phyloP scores from a whole-genome alignment of 2,113 vertebrate species.

The Lophotis ruficrista region DNA sequence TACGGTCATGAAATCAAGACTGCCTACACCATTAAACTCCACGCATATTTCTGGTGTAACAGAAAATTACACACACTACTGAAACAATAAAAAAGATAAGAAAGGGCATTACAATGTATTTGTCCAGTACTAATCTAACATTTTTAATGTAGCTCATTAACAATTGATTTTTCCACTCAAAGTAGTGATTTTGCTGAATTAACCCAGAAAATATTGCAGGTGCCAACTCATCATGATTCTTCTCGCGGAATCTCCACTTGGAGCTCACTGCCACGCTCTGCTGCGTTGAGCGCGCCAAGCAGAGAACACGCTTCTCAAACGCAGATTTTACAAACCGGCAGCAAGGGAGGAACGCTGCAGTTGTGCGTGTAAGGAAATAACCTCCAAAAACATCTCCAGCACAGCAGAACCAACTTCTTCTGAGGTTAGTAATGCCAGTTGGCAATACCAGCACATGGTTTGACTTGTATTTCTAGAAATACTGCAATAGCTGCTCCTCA shows the following conservation, averaged over 20 bases:
- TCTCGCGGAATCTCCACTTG: background rate
- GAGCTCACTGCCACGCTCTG: background rate
- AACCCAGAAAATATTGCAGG: background rate
- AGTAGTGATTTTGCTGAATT: background rate
- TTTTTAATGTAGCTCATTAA: background rate
- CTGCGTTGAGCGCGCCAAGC: background rate
- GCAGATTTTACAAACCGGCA: background rate
- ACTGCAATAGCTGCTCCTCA: background rate
- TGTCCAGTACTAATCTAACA: background rate
- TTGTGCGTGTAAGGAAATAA: background rate
- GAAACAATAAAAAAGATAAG: background rate
- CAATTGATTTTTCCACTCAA: background rate
- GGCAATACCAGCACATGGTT: background rate
- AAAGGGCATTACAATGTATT: background rate
- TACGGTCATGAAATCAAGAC: background rate
- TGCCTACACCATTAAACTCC: background rate
- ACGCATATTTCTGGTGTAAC: background rate
- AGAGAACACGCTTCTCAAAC: background rate
- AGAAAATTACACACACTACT: background rate
- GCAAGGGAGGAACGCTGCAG: background rate
- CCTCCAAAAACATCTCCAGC: background rate
- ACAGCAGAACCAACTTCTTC: background rate
- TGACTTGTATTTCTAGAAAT: background rate
- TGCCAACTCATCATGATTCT: background rate
- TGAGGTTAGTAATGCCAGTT: background rate